phyloP scores from a whole-genome alignment of 2,797 vertebrate species.

The Premnoplex brunnescens region DNA sequence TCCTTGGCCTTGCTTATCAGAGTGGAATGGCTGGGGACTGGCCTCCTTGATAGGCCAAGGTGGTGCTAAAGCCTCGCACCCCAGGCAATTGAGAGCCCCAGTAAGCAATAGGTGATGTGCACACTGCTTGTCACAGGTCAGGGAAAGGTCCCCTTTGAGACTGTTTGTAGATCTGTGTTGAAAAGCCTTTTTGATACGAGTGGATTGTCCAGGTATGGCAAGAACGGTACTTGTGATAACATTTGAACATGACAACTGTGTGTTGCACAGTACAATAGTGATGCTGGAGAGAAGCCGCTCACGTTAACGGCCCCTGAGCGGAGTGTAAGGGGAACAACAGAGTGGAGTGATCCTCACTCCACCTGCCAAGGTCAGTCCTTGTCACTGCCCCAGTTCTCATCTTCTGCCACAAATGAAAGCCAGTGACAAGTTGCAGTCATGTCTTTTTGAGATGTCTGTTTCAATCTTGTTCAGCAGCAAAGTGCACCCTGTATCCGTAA shows the following conservation, averaged over 20 bases:
- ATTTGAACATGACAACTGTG: background rate
- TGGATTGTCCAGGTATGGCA: background rate
- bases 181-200: background rate
- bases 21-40: background rate
- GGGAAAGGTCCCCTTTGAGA: background rate
- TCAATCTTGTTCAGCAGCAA: background rate
- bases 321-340: background rate
- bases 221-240: background rate
- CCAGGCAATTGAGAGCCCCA: background rate
- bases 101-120: accelerated
- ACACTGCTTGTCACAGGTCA: background rate
- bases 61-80: background rate
- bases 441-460: background rate
- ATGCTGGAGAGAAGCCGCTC: background rate
- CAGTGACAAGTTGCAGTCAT: background rate
- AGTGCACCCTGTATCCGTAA: background rate
- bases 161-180: background rate
- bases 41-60: background rate
- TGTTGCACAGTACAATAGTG: accelerated
- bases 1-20: background rate
- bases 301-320: background rate
- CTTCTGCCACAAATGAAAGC: background rate
- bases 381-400: background rate
- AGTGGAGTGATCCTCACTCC: background rate
- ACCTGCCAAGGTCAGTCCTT: background rate